Percentiles rank a stretch among this genome's conserved stretches.
Evolutionary conservation across 1,140 invertebrate genomes (phyloP).

Genomic region (Pissodes strobi): DNA sequence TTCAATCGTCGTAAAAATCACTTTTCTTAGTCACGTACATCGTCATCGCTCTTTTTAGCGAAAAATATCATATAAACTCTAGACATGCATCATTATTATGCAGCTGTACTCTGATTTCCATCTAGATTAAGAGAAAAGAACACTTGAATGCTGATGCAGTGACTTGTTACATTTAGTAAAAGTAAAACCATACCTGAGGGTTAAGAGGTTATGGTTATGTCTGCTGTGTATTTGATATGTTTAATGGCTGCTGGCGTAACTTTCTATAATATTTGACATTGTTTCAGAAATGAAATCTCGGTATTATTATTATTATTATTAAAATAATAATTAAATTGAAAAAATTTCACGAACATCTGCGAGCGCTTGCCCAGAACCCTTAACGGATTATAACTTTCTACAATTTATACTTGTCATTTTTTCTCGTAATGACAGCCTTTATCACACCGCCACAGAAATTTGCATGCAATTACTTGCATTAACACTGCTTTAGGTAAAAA

Average conservation of each 20-base stretch:
- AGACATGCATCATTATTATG: background rate
- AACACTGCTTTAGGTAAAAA: slow-evolving; percentile 3
- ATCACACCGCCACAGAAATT: background rate
- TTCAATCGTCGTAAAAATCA: no score
- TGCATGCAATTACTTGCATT: background rate
- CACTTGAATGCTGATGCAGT: background rate
- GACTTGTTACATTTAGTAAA: slow-evolving; percentile 7
- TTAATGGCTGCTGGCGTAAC: no score
- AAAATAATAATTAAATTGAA: background rate
- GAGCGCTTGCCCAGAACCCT: background rate
- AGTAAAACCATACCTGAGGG: background rate
- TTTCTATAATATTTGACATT: background rate
- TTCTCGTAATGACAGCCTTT: background rate
- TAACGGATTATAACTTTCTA: slow-evolving; percentile 6
- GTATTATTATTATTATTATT: background rate
- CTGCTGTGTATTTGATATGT: background rate
- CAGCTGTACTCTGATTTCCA: background rate
- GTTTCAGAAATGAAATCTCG: background rate
- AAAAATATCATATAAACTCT: no score
- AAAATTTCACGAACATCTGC: background rate
- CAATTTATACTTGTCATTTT: slow-evolving; percentile 5
- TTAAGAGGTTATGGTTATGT: background rate
- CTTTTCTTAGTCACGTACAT: no score
- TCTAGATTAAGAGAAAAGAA: slow-evolving; percentile 1
- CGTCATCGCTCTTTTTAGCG: no score